A percentile compares a stretch with the other conserved stretches of the same genome.
These are phyloP conservation scores for Drosophila pachea DNA, from an alignment of 1,140 invertebrate species.

Conservation along the genomic window DNA sequence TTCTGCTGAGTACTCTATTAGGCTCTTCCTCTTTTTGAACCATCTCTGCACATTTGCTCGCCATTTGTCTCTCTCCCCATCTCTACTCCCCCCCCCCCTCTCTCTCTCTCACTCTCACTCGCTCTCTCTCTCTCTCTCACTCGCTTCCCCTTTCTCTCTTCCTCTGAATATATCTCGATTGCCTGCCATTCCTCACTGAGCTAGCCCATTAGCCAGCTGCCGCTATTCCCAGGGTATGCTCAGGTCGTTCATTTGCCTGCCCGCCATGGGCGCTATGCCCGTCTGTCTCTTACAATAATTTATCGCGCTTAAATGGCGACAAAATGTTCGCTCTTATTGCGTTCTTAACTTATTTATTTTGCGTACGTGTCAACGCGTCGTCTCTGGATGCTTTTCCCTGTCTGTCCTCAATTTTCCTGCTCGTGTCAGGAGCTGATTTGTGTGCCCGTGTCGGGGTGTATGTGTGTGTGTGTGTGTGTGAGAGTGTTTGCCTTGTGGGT, in stretches of 20 bases:
- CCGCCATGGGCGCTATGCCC: neutral
- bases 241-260: neutral
- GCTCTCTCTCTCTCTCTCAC: neutral
- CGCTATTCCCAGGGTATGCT: neutral
- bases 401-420: constrained; percentile 12
- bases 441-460: constrained; percentile 3
- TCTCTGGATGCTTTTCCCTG: constrained; percentile 25
- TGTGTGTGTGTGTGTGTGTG: neutral
- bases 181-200: no score
- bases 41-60: neutral
- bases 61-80: neutral
- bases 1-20: no score
- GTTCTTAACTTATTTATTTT: constrained; percentile 76
- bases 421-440: constrained; percentile 6
- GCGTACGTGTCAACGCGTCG: constrained; percentile 72
- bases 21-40: neutral
- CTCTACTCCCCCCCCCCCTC: neutral
- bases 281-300: constrained; percentile 63
- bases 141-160: neutral
- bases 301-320: constrained; percentile 74
- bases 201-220: neutral
- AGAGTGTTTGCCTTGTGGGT: neutral
- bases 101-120: neutral
- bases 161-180: neutral
- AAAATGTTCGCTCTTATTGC: constrained; percentile 75